Evolutionary conservation across 2,888 invertebrate species (phyloP), one percentile per base, ranked within the genome.

Genomic region (Lasioglossum zephyrum): DNA sequence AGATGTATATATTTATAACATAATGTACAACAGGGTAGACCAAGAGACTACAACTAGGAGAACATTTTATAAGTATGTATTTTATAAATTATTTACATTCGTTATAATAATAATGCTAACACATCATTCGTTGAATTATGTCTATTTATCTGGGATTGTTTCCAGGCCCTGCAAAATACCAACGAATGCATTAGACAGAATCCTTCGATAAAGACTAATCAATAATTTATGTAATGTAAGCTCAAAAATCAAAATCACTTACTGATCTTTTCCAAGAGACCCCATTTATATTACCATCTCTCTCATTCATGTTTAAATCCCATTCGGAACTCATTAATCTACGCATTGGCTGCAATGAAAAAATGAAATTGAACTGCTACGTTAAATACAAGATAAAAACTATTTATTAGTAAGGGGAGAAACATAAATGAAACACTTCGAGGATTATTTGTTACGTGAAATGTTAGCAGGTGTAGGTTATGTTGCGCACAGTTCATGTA

Each of bases 81-180:
- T 70, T 53, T 31, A 53, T 18, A 13, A 26, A 72, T 72, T 31
- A 49, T 39, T 72, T n/a, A 72, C 26, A 57, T 63, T 72, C 26
- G 70, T 75, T 47, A 9, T 0, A 47, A 22, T 2, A 53, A n/a
- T 22, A 26, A 36, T 84, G 75, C 47, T 13, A 13, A 73, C 57
- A 41, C 0, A 31, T 1, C 47, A 66, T 36, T 4, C 36, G 4
- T 0, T 79, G n/a, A 13, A 31, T 4, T 26, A 36, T 26, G 26
- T 26, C 3, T 77, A 85, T 26, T 44, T 39, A 70, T 91, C 87
- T 53, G 90, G 91, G 63, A 91, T 72, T 39, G 36, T 60, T 26
- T 88, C 87, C 77, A 91, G 63, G 70, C 84, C 85, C 90, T 90
- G 69, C 9, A 85, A 87, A 72, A 79, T 6, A 57, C 26, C 1